Evolutionary conservation across 1,140 invertebrate species (phyloP), one percentile per base, ranked within the genome.

Genomic region (Ylistrum balloti): DNA sequence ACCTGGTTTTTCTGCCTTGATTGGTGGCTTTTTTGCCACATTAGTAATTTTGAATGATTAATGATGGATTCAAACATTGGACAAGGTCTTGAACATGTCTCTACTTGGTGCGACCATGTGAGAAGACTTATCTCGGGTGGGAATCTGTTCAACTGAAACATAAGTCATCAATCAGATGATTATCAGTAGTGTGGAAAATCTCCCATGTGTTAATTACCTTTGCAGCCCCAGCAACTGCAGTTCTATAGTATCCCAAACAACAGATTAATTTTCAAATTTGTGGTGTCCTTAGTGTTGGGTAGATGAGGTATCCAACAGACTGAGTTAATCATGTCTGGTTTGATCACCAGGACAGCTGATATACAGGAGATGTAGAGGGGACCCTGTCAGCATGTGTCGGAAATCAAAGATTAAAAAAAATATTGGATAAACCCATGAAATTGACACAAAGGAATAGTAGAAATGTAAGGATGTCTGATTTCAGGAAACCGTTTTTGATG

Each of bases 161-260:
- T 35, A 87, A 87, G 86, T 33, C 86, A 87, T 87, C 35, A 17
- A 87, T 87, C 86, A 87, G 86, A 87, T 87, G 13, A 38, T 87
- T 87, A 87, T 87, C 86, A 20, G 0, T 35, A 35, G 86, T 87
- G 86, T 87, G 86, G 86, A 87, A 87, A 87, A 87, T 87, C 35
- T 34, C 86, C n/a, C 33, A 87, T 87, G 86, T 87, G 86, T 87
- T 87, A 87, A 87, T 87, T 87, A 35, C 33, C 33, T 34, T 34
- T 34, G 33, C 35, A 35, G 35, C 86, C 22, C n/a, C 56, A 74
- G 56, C 56, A 74, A 74, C 56, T n/a, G 5, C 20, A n/a, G n/a
- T 74, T 74, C 22, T 74, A 74, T n/a, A 74, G 56, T 28, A 11
- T 74, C 56, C 56, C 56, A 28, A 74, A 74, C 56, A 74, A 74